Evolutionary conservation across 2,888 invertebrate species (phyloP), one percentile per base, ranked within the genome.

Genomic region (Synanthedon formicaeformis): DNA sequence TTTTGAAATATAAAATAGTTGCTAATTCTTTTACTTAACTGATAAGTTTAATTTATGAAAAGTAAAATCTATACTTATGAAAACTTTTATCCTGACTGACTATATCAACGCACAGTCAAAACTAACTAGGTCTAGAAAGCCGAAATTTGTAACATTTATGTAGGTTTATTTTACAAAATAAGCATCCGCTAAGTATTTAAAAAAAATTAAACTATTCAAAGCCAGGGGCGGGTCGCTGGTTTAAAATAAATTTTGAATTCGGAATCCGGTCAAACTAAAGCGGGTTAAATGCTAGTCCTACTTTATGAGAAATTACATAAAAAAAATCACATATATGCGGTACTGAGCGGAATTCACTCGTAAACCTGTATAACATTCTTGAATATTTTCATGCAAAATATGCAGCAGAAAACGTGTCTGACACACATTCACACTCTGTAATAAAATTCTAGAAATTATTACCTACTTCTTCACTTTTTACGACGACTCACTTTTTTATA

Each of bases 201-300:
- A 23, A 23, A 23, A 23, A 23, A 4, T 23, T 4, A 5, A 23
- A 5, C 23, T 23, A 1, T 23, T 5, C 23, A 5, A 5, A 23
- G 5, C 23, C 23, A 5, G 5, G 5, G 5, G 5, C 23, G 23
- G 23, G 23, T 23, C 23, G 23, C 23, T 23, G 5, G 23, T 1
- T 23, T 23, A 5, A 23, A 23, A 23, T 5, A 23, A 23, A 23
- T 54, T 53, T 54, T 53, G 50, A 53, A 57, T 52, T 55, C 55
- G 61, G 54, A 68, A 67, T 67, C 60, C 53, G 68, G 64, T 64
- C 65, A 56, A 66, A 59, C 53, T 61, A 70, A 77, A 75, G 61
- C 78, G 63, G 78, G 79, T 77, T 78, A 75, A 67, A 66, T 65
- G 63, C 58, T 11, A 56, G 56, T 56, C 60, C 57, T 59, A 67